Evolutionary conservation across 2,888 invertebrate species (phyloP), one percentile per base, ranked within the genome.

Genomic region (Brachypalpus laphriformis): DNA sequence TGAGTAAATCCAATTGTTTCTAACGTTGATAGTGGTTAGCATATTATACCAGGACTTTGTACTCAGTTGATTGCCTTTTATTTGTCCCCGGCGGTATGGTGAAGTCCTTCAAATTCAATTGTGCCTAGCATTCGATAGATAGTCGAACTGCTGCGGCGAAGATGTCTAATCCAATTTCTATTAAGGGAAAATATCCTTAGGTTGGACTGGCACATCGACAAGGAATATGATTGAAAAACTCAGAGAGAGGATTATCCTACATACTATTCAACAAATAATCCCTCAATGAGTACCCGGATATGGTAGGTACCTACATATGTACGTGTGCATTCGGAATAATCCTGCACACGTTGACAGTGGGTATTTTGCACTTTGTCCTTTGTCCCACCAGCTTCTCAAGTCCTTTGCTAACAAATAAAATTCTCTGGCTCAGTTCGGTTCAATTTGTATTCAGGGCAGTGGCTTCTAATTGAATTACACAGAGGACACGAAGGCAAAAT

Each of bases 381-480:
- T 47, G 34, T 1, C 7, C 3, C 25, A 25, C n/a, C n/a, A n/a
- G n/a, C n/a, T 11, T 18, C 18, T 70, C 45, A 71, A 82, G 71
- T 82, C 82, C 71, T 82, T 77, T 6, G 77, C 49, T 20, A 72
- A 82, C 77, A 77, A 82, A 82, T 71, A 71, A 71, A 77, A 77
- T 57, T 77, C 77, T 71, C 82, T 47, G 51, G 51, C 54, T 78
- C 59, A 49, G 78, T 82, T 74, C 71, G 56, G 56, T 76, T 77
- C 82, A 82, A 86, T 86, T 86, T 86, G 86, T 86, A 86, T 86
- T 76, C 86, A 82, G 82, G 82, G 45, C 86, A 82, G 59, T 71
- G 77, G 61, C 66, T 77, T 86, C 86, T 86, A 86, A 86, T 86
- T 86, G 86, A 86, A 86, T 82, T 82, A 86, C 86, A 86, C 65